These are phyloP conservation scores for Poeciliopsis paucimaculata DNA, from an alignment of 2,797 vertebrate species.

Conservation along the genomic window DNA sequence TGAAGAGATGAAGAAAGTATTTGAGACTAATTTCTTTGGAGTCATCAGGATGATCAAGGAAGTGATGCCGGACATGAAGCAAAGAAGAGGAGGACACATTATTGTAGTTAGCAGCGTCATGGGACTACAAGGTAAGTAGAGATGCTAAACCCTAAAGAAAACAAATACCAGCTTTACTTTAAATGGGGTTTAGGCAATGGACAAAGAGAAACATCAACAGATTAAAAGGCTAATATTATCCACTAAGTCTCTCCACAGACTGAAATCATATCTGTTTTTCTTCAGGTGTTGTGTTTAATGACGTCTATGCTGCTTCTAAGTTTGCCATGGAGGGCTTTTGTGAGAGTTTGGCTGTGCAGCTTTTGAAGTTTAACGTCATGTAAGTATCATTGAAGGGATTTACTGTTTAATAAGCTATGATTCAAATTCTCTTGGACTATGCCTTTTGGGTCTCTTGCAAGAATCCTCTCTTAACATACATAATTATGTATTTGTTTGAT, in stretches of 20 bases:
- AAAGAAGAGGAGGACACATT: conserved; percentile 77
- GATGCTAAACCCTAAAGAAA: neutral
- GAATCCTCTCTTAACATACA: neutral
- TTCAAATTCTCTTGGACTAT: neutral
- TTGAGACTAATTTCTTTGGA: conserved; percentile 86
- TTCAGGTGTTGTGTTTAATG: conserved; percentile 84
- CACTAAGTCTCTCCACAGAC: neutral
- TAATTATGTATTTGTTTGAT: neutral
- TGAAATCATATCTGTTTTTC: neutral
- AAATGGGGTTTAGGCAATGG: neutral
- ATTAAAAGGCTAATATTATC: conserved; percentile 12
- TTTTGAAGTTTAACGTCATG: conserved; percentile 82
- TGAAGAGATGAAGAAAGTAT: conserved; percentile 83
- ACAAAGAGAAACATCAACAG: conserved; percentile 17
- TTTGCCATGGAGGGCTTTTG: conserved; percentile 89
- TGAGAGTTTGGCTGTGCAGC: conserved; percentile 83
- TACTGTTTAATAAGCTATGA: neutral
- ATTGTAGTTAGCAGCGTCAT: conserved; percentile 85
- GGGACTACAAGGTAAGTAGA: conserved; percentile 81
- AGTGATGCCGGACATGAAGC: conserved; percentile 88
- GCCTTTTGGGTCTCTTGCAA: neutral
- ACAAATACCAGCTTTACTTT: conserved; percentile 10
- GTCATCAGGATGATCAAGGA: conserved; percentile 85
- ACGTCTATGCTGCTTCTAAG: conserved; percentile 85
- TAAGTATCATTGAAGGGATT: conserved; percentile 66